Conservation (phyloP, 2,797 vertebrate genomes). For the Phalanger gymnotis region DNA sequence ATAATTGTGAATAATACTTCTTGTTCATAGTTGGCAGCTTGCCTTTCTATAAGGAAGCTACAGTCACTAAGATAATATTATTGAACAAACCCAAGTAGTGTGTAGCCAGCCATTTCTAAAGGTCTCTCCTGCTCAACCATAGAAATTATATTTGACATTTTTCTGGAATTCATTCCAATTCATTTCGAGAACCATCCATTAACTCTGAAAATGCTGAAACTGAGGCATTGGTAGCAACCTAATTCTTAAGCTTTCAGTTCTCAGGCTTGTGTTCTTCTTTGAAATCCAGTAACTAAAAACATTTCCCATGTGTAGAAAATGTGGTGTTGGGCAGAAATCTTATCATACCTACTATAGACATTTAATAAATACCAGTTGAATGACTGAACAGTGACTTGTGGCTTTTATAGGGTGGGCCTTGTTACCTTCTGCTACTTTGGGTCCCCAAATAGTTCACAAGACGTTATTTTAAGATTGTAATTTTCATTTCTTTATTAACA, state of each 20-base stretch:
- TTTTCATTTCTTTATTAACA: constrained; percentile 58
- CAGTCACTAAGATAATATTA: constrained; percentile 12
- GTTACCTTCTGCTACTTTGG: neutral
- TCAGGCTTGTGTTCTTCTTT: neutral
- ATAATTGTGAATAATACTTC: neutral
- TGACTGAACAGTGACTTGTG: neutral
- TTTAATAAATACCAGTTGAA: neutral
- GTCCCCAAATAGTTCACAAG: constrained; percentile 20
- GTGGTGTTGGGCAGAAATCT: neutral
- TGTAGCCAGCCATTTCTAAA: neutral
- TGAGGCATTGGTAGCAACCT: neutral
- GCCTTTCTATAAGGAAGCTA: neutral
- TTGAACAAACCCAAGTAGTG: neutral
- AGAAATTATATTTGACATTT: neutral
- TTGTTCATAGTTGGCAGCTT: neutral
- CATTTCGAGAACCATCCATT: neutral
- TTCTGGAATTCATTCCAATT: neutral
- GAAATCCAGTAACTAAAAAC: neutral
- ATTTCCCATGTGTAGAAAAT: neutral
- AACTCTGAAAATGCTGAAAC: neutral
- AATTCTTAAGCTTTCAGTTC: neutral
- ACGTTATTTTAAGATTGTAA: constrained; percentile 34
- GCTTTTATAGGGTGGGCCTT: neutral
- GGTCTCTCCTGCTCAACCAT: neutral
- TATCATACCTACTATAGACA: neutral